A percentile compares a stretch with the other conserved stretches of the same genome.
Conservation (phyloP, 2,888 invertebrate genomes). For the Helobdella robusta region DNA sequence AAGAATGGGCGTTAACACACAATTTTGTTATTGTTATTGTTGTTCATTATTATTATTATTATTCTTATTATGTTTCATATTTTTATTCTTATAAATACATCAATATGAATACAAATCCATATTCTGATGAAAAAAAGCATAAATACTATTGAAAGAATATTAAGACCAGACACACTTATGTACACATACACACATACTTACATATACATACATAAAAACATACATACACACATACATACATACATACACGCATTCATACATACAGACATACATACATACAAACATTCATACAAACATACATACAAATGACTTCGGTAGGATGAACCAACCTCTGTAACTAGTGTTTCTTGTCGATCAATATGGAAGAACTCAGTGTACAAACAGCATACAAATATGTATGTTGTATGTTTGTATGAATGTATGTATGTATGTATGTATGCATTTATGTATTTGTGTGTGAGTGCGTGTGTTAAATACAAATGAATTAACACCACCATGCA, state of each 20-base stretch:
- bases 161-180: neutral
- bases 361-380: no score
- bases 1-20: no score
- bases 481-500: neutral
- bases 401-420: neutral
- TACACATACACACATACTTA: neutral
- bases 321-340: slow-evolving; percentile 6
- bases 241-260: neutral
- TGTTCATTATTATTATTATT: no score
- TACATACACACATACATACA: slow-evolving; percentile 1
- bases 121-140: no score
- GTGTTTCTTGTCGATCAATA: slow-evolving; percentile 11
- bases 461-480: slow-evolving; percentile 1
- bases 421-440: neutral
- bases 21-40: no score
- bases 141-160: no score
- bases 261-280: neutral
- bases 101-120: no score
- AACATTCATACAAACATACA: neutral
- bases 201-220: neutral
- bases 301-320: neutral
- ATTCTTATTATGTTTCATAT: no score
- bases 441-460: slow-evolving; percentile 10
- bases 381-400: neutral
- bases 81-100: no score